Base-by-base conservation (phyloP, 2,113 vertebrate genomes). In the Gobio gobio region DNA sequence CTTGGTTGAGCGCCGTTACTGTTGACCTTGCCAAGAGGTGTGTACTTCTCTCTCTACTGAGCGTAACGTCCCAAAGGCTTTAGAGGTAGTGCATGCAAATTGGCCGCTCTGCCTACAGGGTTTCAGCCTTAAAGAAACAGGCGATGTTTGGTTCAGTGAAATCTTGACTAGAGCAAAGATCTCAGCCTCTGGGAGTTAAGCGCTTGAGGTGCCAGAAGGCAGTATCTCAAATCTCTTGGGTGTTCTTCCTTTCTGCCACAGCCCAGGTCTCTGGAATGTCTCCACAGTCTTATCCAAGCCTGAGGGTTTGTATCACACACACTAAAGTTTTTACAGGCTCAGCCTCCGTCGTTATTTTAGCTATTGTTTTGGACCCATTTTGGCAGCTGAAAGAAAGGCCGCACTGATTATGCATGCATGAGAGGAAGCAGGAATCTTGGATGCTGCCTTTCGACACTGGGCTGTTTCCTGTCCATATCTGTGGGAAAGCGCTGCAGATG, bases 21-120 rank as follows among this genome's bases (percentile, higher is more conserved):
- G n/a, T 47, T 75, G 68, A 84, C 81, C 84, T 83, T 89, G 84
- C 84, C 59, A 47, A 82, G 84, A 86, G 82, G 72, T 81, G 81
- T 43, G 54, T 74, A 24, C 6, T 51, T 47, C 45, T 85, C 33
- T 74, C 77, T 74, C 12, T 26, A 63, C 73, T 8, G 75, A 83
- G 63, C 13, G 77, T n/a, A 80, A 74, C n/a, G 1, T 49, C 78
- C 70, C 26, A 59, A 24, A 33, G 70, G 58, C 22, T 45, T 56
- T 18, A 51, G 47, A 66, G 78, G 5, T 66, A 63, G 77, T 36
- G 77, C 24, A 66, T 76, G 80, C 78, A 78, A 83, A 82, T 87
- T 36, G 72, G 24, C 63, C 3, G 26, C 20, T 63, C 24, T 63
- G 78, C 86, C 76, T 82, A 20, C 59, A 56, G 78, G 63, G 22